Evolutionary conservation across 2,888 invertebrate genomes (phyloP).

Genomic region (Amphipoea oculea): DNA sequence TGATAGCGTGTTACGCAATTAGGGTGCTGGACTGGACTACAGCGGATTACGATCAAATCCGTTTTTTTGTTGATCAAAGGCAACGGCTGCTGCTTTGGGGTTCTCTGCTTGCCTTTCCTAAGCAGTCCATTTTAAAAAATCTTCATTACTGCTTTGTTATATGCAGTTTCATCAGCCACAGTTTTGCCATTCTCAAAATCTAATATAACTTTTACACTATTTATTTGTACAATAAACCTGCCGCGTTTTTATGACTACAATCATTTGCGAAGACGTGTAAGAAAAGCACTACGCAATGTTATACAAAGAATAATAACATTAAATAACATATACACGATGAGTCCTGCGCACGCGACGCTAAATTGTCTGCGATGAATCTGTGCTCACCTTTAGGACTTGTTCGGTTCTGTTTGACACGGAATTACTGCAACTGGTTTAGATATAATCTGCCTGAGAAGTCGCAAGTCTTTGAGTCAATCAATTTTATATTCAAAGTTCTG

Average conservation of each 20-base stretch:
- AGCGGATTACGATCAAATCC: background rate
- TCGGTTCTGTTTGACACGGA: slow-evolving; percentile 45
- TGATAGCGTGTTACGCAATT: too few species aligned
- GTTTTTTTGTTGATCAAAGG: background rate
- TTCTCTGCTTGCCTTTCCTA: background rate
- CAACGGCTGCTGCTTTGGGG: background rate
- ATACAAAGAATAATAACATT: slow-evolving; percentile 26
- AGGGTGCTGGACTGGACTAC: background rate
- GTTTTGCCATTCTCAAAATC: background rate
- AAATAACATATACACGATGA: slow-evolving; percentile 37
- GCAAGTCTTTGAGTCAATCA: slow-evolving; percentile 11
- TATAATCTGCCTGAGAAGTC: slow-evolving; percentile 35
- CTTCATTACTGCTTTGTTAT: background rate
- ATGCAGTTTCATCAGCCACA: background rate
- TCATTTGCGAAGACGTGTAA: slow-evolving; percentile 3
- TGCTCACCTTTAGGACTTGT: slow-evolving; percentile 41
- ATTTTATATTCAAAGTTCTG: slow-evolving; percentile 24
- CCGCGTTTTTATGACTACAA: slow-evolving; percentile 20
- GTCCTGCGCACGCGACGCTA: slow-evolving; percentile 48
- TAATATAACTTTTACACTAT: background rate
- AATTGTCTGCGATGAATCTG: slow-evolving; percentile 46
- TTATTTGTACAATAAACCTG: background rate
- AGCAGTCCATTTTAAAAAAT: background rate
- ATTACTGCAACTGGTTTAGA: slow-evolving; percentile 44
- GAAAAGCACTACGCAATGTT: slow-evolving; percentile 29